Percentiles rank a stretch among this genome's conserved stretches.
These are phyloP conservation scores for Parasteatoda tepidariorum DNA, from an alignment of 1,140 invertebrate species.

Conservation along the genomic window DNA sequence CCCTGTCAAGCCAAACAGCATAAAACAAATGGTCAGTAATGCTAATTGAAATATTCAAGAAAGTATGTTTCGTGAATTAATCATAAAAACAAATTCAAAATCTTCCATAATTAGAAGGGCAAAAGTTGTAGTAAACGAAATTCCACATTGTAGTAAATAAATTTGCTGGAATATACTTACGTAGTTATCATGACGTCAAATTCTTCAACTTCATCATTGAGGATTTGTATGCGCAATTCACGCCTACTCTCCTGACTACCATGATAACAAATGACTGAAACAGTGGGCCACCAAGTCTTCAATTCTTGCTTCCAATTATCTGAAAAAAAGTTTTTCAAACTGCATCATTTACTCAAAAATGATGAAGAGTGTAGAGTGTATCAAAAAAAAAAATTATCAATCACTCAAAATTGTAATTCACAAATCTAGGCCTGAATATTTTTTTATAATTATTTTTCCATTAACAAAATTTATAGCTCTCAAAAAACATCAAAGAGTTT, in stretches of 20 bases:
- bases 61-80: too few relatives aligned
- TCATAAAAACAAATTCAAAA: too few relatives aligned
- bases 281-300: conserved; percentile 82
- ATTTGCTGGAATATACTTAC: conserved; percentile 71
- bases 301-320: conserved; percentile 92
- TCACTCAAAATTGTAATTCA: not conserved
- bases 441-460: too few relatives aligned
- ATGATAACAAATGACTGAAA: conserved; percentile 88
- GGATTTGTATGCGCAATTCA: conserved; percentile 79
- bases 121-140: too few relatives aligned
- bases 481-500: too few relatives aligned
- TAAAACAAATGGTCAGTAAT: not conserved
- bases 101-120: too few relatives aligned
- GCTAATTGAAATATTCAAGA: too few relatives aligned
- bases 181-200: conserved; percentile 90
- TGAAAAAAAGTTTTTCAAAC: conserved; percentile 66
- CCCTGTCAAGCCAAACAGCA: not conserved
- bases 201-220: conserved; percentile 77
- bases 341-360: too few relatives aligned
- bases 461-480: too few relatives aligned
- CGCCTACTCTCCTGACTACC: conserved; percentile 86
- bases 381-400: not conserved
- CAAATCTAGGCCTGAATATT: too few relatives aligned
- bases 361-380: not conserved
- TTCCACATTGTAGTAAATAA: too few relatives aligned